Conservation (phyloP, 2,113 vertebrate genomes). For the Calyptomena viridis region DNA sequence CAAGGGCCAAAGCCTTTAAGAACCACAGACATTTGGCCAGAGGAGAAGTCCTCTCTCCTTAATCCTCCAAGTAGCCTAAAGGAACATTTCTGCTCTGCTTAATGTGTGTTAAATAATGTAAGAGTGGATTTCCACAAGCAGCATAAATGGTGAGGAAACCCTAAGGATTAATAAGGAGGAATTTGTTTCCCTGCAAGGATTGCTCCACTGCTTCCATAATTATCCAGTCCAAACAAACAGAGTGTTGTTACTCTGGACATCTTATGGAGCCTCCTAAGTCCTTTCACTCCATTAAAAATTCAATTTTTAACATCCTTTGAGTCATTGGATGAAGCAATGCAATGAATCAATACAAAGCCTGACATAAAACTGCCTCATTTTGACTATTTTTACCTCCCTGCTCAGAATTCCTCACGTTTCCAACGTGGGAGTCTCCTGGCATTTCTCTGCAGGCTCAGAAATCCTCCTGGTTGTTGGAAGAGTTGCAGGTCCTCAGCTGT, state of each 20-base stretch:
- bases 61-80: background rate
- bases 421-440: accelerated
- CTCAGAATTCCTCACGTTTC: accelerated
- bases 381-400: background rate
- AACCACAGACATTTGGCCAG: background rate
- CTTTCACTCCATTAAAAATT: accelerated
- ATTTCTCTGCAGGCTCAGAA: background rate
- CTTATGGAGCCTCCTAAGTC: accelerated
- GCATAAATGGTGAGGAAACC: background rate
- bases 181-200: background rate
- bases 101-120: accelerated
- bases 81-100: background rate
- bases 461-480: background rate
- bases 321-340: accelerated
- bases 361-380: accelerated
- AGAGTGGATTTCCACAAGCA: background rate
- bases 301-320: background rate
- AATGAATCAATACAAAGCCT: accelerated
- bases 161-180: background rate
- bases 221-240: background rate
- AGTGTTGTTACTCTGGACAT: background rate
- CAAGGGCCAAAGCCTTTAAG: background rate
- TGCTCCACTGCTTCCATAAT: background rate
- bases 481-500: background rate
- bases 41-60: background rate